Evolutionary conservation across 2,797 vertebrate species (phyloP).

Genomic region (Sphenopsis melanotis): DNA sequence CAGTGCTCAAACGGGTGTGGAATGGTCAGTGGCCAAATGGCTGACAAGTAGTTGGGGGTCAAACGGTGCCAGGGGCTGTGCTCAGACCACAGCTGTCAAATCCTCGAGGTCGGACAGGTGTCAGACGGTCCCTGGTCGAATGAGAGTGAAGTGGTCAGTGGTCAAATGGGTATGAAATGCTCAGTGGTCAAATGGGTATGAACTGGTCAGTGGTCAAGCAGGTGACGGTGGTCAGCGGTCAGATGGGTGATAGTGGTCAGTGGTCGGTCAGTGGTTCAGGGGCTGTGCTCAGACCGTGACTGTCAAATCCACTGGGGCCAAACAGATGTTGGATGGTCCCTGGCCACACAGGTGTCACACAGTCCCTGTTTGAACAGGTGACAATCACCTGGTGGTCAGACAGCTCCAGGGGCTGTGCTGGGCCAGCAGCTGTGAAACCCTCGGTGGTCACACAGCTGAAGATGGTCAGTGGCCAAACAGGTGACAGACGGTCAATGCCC

Average conservation of each 20-base stretch:
- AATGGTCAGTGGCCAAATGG: not conserved
- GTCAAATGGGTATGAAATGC: too few relatives aligned
- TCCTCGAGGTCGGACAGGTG: too few relatives aligned
- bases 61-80: not conserved
- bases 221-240: not conserved
- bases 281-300: not conserved
- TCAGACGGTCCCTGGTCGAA: too few relatives aligned
- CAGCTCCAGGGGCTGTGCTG: not conserved
- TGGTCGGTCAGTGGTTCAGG: not conserved
- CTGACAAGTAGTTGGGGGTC: not conserved
- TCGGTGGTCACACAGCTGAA: accelerated
- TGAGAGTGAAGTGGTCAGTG: too few relatives aligned
- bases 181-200: too few relatives aligned
- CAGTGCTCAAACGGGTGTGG: accelerated
- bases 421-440: accelerated
- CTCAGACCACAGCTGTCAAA: too few relatives aligned
- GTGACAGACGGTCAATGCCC: not conserved
- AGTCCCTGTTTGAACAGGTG: accelerated
- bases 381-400: not conserved
- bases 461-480: not conserved
- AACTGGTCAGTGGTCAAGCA: too few relatives aligned
- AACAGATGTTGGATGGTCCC: too few relatives aligned
- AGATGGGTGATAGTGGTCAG: too few relatives aligned
- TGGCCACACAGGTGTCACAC: accelerated
- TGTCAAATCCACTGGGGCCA: not conserved